phyloP scores from a whole-genome alignment of 2,797 vertebrate genomes.

The Eulemur mongoz region DNA sequence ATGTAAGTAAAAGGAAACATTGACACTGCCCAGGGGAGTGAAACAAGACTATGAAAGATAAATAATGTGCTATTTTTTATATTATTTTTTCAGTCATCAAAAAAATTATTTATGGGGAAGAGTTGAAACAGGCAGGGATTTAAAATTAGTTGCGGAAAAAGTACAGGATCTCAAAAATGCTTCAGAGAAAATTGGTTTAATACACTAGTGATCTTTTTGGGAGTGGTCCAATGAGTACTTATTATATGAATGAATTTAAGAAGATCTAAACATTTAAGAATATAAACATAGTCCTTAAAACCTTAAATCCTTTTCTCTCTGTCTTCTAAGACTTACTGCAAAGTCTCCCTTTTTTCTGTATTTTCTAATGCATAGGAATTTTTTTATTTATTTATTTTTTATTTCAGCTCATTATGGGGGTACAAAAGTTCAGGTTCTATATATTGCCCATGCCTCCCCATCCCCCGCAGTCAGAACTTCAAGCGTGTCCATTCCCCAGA shows the following conservation, averaged over 20 bases:
- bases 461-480: too few species aligned
- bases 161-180: conserved; percentile 12
- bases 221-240: background rate
- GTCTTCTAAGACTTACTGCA: background rate
- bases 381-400: background rate
- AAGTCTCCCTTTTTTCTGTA: background rate
- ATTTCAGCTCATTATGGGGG: too few species aligned
- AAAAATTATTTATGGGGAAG: conserved; percentile 37
- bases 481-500: too few species aligned
- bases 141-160: conserved; percentile 53
- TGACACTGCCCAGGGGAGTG: background rate
- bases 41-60: background rate
- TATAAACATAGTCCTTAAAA: background rate
- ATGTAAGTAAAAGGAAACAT: background rate
- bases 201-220: conserved; percentile 28
- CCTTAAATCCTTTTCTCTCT: background rate
- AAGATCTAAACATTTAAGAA: background rate
- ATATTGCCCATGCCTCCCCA: too few species aligned
- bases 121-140: background rate
- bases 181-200: conserved; percentile 39
- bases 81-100: conserved; percentile 20
- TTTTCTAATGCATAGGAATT: background rate
- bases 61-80: conserved; percentile 23
- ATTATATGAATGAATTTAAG: background rate
- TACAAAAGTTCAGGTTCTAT: too few species aligned